Conservation (phyloP, 1,140 invertebrate genomes). For the Drosophila paulistorum region DNA sequence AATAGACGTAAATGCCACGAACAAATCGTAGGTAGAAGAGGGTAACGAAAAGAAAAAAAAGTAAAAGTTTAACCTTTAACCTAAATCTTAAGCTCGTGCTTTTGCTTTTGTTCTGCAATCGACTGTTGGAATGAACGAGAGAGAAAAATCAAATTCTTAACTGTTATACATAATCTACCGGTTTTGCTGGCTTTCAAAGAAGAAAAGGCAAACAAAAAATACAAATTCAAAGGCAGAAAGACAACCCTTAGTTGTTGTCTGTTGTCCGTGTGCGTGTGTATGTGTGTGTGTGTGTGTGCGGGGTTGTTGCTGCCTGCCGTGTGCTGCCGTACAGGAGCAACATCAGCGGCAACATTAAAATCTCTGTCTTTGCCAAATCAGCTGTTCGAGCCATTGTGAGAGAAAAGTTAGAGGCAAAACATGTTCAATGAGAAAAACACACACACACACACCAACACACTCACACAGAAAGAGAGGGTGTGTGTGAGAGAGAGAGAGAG, state of each 20-base stretch:
- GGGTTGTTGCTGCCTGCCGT: conserved; percentile 33
- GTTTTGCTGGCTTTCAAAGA: conserved; percentile 48
- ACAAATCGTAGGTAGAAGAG: conserved; percentile 1
- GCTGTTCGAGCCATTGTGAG: conserved; percentile 20
- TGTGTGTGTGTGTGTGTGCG: conserved; percentile 16
- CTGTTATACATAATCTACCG: conserved; percentile 45
- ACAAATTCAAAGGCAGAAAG: conserved; percentile 13
- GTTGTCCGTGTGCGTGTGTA: too few relatives aligned
- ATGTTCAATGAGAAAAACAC: conserved; percentile 8
- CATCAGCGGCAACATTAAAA: neutral
- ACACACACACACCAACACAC: conserved; percentile 4
- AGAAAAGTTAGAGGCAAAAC: conserved; percentile 2
- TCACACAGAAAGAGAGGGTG: neutral
- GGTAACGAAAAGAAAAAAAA: conserved; percentile 39
- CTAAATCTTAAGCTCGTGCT: conserved; percentile 50
- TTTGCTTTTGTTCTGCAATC: conserved; percentile 3
- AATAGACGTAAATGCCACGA: conserved; percentile 26
- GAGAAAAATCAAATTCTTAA: conserved; percentile 40
- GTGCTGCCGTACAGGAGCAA: neutral
- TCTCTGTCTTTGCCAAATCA: conserved; percentile 22
- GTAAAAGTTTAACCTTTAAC: conserved; percentile 81
- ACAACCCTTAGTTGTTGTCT: conserved; percentile 32
- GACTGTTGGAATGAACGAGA: neutral
- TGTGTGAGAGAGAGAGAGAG: conserved; percentile 26
- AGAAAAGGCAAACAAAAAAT: conserved; percentile 1